A percentile compares a stretch with the other conserved stretches of the same genome.
Conservation (phyloP, 2,888 invertebrate species). For the Pheosia gnoma region DNA sequence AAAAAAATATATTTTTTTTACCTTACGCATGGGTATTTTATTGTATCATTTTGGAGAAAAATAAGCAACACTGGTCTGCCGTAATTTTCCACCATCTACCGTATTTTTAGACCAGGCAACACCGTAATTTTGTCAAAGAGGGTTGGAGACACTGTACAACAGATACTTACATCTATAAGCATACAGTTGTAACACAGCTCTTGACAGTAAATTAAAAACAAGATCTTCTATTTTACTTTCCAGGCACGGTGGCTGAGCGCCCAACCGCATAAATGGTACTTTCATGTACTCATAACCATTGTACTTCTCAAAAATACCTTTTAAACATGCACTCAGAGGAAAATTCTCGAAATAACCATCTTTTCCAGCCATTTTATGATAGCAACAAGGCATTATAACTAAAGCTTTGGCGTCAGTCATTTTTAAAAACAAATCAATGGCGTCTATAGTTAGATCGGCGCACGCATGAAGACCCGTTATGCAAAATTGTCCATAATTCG, state of each 20-base stretch:
- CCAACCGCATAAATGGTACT: constrained; percentile 88
- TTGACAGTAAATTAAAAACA: constrained; percentile 80
- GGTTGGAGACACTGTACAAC: no score
- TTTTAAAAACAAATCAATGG: constrained; percentile 86
- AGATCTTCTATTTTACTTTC: constrained; percentile 78
- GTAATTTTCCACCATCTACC: no score
- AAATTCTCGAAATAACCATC: constrained; percentile 84
- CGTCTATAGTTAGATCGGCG: constrained; percentile 88
- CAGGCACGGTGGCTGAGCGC: constrained; percentile 86
- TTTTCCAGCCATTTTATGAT: constrained; percentile 85
- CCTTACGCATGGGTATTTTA: no score
- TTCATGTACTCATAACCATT: constrained; percentile 75
- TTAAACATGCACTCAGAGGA: constrained; percentile 85
- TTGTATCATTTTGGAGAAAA: no score
- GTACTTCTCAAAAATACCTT: constrained; percentile 53
- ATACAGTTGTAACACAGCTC: constrained; percentile 87
- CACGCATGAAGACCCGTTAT: constrained; percentile 89
- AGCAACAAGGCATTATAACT: constrained; percentile 91
- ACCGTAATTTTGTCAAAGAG: no score
- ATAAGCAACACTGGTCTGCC: no score
- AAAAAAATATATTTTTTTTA: no score
- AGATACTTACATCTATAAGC: constrained; percentile 81
- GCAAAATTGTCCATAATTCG: constrained; percentile 57
- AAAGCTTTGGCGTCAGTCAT: constrained; percentile 82
- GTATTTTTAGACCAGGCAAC: no score